Evolutionary conservation across 2,797 vertebrate genomes (phyloP), one percentile per base, ranked within the genome.

Genomic region (Pteropus rufus): DNA sequence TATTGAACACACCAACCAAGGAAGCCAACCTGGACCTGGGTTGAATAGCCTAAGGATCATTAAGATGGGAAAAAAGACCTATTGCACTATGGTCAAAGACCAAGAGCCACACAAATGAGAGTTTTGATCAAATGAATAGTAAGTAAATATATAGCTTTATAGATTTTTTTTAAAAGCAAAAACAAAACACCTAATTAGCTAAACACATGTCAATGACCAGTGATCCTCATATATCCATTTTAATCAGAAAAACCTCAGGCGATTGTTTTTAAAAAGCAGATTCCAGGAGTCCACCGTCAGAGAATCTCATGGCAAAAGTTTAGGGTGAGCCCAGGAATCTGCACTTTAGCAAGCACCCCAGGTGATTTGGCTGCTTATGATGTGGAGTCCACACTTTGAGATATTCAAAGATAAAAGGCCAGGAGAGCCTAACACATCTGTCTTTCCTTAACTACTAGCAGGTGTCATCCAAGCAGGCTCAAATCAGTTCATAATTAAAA

Each of bases 121-220:
- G 60, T 88, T 86, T 70, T 91, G 24, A 91, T 80, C 77, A 92
- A 97, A 94, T 39, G 23, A 92, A 62, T n/a, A 54, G 54, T 77
- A 87, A 81, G 65, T 54, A 82, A 75, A 90, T 39, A 65, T 7
- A 82, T 34, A 44, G 10, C 21, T 64, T 65, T 34, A 49, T 31
- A 82, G 7, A 83, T n/a, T 76, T 84, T 84, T 86, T 86, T 62
- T n/a, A 19, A 73, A 83, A 90, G 34, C 9, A 85, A 88, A 72
- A 75, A 83, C 54, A 85, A 89, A 88, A 62, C 18, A 79, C 5
- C 49, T 58, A 83, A 70, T 58, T 60, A 89, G 58, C 21, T 83
- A 23, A 77, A 44, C 49, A 94, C 16, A 69, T 9, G 3, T 82
- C 58, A 70, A 77, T 36, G 14, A 65, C 23, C 64, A 77, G 34